Conservation (phyloP, 1,140 invertebrate genomes). For the Orussus abietinus region DNA sequence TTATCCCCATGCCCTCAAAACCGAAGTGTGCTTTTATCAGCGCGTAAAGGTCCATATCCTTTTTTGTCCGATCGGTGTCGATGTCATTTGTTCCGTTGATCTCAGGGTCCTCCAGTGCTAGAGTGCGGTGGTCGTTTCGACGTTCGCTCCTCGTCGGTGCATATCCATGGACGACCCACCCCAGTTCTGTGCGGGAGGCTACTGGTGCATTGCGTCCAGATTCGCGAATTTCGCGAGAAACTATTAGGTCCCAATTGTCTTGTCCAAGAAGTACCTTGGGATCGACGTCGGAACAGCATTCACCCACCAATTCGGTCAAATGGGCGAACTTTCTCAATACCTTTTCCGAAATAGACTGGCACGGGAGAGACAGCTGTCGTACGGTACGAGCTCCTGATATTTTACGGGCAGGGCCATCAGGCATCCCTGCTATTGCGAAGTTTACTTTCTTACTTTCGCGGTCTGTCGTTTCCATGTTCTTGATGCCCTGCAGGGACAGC, state of each 20-base stretch:
- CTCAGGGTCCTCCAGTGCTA: no score
- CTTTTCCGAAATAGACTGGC: slow-evolving; percentile 3
- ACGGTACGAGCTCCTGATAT: slow-evolving; percentile 9
- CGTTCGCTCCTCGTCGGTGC: no score
- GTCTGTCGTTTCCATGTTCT: background rate
- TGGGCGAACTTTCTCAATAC: slow-evolving; percentile 3
- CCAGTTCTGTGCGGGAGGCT: slow-evolving; percentile 11
- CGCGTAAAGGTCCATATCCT: background rate
- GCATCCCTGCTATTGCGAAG: slow-evolving; percentile 4
- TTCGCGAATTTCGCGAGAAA: slow-evolving; percentile 1
- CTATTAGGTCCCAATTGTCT: slow-evolving; percentile 15
- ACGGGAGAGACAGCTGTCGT: background rate
- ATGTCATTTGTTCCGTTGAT: no score
- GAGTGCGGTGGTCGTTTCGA: no score
- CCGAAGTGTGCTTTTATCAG: slow-evolving; percentile 11
- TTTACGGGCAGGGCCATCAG: background rate
- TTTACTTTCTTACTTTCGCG: slow-evolving; percentile 1
- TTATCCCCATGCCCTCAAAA: slow-evolving; percentile 13
- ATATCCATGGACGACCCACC: slow-evolving; percentile 18
- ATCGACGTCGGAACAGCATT: background rate
- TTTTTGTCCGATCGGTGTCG: no score
- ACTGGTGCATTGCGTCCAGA: background rate
- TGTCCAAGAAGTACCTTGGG: slow-evolving; percentile 20
- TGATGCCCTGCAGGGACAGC: slow-evolving; percentile 7
- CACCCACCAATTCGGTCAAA: background rate